Evolutionary conservation across 2,113 vertebrate species (phyloP).

Genomic region (Leptosomus discolor): DNA sequence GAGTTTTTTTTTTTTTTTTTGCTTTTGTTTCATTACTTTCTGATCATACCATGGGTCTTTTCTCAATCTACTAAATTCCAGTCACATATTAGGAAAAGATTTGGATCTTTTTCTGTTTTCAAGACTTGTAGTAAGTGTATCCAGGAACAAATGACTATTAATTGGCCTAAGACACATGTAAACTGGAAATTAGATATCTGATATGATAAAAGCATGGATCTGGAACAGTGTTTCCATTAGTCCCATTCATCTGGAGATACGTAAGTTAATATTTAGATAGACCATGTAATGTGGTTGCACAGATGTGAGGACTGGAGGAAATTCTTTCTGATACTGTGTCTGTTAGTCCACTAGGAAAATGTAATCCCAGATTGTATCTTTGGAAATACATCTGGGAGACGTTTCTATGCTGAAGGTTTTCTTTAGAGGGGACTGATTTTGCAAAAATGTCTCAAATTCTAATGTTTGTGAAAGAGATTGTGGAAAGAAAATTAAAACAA

Average conservation of each 20-base stretch:
- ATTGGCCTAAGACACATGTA: background rate
- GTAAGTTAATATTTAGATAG: background rate
- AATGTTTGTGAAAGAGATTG: background rate
- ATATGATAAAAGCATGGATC: background rate
- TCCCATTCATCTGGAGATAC: background rate
- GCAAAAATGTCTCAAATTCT: background rate
- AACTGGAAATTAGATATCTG: background rate
- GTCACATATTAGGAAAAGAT: background rate
- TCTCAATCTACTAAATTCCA: background rate
- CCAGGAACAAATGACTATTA: background rate
- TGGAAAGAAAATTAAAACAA: background rate
- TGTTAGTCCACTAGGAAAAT: background rate
- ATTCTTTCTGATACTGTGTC: background rate
- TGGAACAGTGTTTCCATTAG: background rate
- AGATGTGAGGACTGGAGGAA: background rate
- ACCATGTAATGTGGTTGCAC: fast-evolving
- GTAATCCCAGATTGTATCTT: background rate
- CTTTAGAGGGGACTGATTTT: background rate
- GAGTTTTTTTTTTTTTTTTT: background rate
- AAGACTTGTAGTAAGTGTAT: background rate
- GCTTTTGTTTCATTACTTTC: background rate
- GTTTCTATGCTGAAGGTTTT: background rate
- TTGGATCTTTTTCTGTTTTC: background rate
- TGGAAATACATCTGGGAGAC: background rate
- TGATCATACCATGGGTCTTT: background rate